Conservation (phyloP, 2,888 invertebrate species). For the Octodonta nipae region DNA sequence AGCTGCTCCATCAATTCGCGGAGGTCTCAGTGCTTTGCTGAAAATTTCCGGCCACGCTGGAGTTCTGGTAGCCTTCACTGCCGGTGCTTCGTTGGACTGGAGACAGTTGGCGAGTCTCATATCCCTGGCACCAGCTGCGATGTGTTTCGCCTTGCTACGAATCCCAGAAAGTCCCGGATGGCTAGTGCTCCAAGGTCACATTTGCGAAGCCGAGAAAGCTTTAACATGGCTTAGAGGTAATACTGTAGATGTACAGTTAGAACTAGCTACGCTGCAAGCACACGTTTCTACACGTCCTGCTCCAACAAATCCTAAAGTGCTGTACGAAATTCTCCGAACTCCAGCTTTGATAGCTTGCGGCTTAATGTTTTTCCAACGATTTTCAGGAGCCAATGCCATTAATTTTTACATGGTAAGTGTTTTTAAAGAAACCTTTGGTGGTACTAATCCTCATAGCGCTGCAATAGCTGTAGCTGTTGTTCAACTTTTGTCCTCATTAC, state of each 20-base stretch:
- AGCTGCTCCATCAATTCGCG: conserved; percentile 72
- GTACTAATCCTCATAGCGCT: conserved; percentile 69
- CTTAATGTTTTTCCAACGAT: conserved; percentile 80
- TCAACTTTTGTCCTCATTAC: conserved; percentile 68
- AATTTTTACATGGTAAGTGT: conserved; percentile 77
- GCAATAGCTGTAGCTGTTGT: conserved; percentile 77
- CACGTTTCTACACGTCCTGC: conserved; percentile 43
- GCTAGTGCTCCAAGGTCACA: conserved; percentile 61
- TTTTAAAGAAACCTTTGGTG: conserved; percentile 70
- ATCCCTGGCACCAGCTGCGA: conserved; percentile 61
- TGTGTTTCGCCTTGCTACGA: conserved; percentile 61
- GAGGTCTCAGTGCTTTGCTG: conserved; percentile 71
- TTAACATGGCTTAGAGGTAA: conserved; percentile 67
- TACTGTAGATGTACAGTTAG: conserved; percentile 61
- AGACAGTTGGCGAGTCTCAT: conserved; percentile 66
- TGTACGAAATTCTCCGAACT: conserved; percentile 40
- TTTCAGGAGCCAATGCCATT: conserved; percentile 72
- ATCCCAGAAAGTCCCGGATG: conserved; percentile 85
- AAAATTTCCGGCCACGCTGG: conserved; percentile 79
- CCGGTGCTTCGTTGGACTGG: conserved; percentile 76
- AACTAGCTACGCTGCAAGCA: conserved; percentile 56
- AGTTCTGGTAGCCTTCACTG: conserved; percentile 67
- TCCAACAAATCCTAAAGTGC: conserved; percentile 21
- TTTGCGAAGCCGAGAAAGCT: conserved; percentile 60
- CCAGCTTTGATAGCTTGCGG: conserved; percentile 73